phyloP scores from a whole-genome alignment of 1,140 invertebrate genomes.

The Drosophila serrata region DNA sequence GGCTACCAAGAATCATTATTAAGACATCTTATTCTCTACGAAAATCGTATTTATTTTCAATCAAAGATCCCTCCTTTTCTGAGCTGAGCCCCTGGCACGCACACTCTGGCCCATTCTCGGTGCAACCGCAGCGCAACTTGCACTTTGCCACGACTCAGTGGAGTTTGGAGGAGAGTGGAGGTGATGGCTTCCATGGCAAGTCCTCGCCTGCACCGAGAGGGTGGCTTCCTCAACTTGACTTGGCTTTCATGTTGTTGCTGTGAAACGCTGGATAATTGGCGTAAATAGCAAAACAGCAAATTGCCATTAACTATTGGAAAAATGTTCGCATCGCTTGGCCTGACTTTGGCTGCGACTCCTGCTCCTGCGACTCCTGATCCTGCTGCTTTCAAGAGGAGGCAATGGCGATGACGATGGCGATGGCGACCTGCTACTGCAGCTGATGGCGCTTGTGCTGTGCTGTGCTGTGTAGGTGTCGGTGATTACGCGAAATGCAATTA shows the following conservation, averaged over 20 bases:
- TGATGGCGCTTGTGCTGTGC: constrained; percentile 37
- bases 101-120: constrained; percentile 28
- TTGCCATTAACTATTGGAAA: constrained; percentile 84
- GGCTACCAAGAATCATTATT: background rate
- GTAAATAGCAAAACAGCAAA: constrained; percentile 84
- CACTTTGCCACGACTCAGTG: constrained; percentile 59
- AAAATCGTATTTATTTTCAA: background rate
- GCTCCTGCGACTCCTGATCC: background rate
- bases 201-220: constrained; percentile 27
- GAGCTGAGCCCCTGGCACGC: constrained; percentile 24
- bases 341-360: constrained; percentile 28
- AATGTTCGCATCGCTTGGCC: constrained; percentile 71
- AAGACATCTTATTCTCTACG: background rate
- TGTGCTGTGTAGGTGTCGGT: constrained; percentile 70
- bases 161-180: constrained; percentile 17
- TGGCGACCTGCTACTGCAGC: constrained; percentile 26
- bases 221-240: constrained; percentile 47
- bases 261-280: constrained; percentile 79
- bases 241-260: constrained; percentile 70
- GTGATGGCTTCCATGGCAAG: constrained; percentile 17
- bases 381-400: constrained; percentile 6
- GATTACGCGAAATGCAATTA: constrained; percentile 83
- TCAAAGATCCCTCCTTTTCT: background rate
- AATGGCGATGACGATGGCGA: constrained; percentile 13
- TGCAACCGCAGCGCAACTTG: constrained; percentile 65